A percentile compares a stretch with the other conserved stretches of the same genome.
Conservation (phyloP, 1,140 invertebrate species). For the Penaeus chinensis region DNA sequence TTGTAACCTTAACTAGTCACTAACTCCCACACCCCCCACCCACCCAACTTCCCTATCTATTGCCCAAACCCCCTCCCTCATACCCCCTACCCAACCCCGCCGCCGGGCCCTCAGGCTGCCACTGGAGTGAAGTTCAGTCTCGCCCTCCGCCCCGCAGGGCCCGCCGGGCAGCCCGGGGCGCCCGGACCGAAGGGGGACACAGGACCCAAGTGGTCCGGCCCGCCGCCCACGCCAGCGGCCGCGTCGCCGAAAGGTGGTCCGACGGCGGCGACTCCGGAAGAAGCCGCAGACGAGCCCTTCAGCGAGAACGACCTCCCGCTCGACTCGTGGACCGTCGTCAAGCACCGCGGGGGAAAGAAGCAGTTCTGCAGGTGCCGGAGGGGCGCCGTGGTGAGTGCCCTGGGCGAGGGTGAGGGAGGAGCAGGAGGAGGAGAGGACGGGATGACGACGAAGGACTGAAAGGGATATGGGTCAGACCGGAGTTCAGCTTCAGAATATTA, state of each 20-base stretch:
- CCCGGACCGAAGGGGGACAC: slow-evolving; percentile 40
- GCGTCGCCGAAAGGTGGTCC: not conserved
- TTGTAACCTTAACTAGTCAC: too few relatives aligned
- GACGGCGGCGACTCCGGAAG: too few relatives aligned
- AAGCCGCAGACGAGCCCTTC: slow-evolving; percentile 42
- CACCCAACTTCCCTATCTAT: too few relatives aligned
- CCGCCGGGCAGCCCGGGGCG: slow-evolving; percentile 48
- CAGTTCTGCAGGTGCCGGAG: slow-evolving; percentile 63
- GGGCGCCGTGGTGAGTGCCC: slow-evolving; percentile 60
- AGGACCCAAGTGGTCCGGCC: not conserved
- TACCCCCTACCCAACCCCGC: too few relatives aligned
- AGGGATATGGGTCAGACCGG: too few relatives aligned
- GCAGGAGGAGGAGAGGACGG: too few relatives aligned
- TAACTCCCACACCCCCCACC: too few relatives aligned
- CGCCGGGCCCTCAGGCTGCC: not conserved
- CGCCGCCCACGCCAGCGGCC: slow-evolving; percentile 14
- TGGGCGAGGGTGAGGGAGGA: not conserved
- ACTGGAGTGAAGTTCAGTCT: not conserved
- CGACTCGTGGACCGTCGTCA: slow-evolving; percentile 58
- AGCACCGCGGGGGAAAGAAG: slow-evolving; percentile 41
- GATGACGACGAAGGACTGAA: too few relatives aligned
- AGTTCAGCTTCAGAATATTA: too few relatives aligned
- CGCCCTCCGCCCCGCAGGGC: slow-evolving; percentile 10
- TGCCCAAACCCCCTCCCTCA: too few relatives aligned
- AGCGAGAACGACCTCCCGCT: slow-evolving; percentile 55